These are phyloP conservation scores for Alitta virens DNA, from an alignment of 2,888 invertebrate genomes.

Conservation along the genomic window DNA sequence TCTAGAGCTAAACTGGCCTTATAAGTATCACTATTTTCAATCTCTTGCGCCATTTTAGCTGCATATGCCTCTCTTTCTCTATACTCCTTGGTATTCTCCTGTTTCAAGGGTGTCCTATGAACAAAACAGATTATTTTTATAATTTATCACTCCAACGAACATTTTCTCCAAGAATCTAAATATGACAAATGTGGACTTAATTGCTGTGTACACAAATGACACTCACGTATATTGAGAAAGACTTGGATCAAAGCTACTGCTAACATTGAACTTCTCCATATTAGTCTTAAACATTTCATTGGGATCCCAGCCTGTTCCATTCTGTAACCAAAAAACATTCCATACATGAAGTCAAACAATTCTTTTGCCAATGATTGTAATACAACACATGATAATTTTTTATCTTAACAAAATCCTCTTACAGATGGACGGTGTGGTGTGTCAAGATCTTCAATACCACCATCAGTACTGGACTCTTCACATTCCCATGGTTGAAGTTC, in stretches of 20 bases:
- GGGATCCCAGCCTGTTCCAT: constrained; percentile 80
- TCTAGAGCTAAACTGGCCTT: constrained; percentile 81
- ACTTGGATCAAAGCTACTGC: constrained; percentile 87
- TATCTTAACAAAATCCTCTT: too few relatives aligned
- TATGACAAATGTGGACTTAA: neutral
- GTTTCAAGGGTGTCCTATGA: constrained; percentile 70
- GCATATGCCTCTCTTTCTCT: constrained; percentile 83
- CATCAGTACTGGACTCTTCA: neutral
- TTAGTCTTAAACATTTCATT: constrained; percentile 96
- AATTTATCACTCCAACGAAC: too few relatives aligned
- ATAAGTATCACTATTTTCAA: constrained; percentile 81
- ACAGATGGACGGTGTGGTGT: too few relatives aligned
- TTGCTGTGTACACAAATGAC: neutral
- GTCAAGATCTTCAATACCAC: too few relatives aligned
- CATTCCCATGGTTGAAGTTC: constrained; percentile 72
- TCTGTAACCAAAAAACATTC: constrained; percentile 59
- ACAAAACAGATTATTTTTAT: too few relatives aligned
- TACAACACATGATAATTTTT: too few relatives aligned
- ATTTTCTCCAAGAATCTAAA: too few relatives aligned
- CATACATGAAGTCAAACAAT: neutral
- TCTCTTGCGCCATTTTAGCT: constrained; percentile 86
- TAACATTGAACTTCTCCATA: constrained; percentile 86
- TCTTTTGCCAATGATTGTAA: too few relatives aligned
- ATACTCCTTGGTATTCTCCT: constrained; percentile 83
- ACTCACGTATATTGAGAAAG: constrained; percentile 81